These are phyloP conservation scores for Stenotaenia linearis DNA, from an alignment of 2,888 invertebrate species.

Conservation along the genomic window DNA sequence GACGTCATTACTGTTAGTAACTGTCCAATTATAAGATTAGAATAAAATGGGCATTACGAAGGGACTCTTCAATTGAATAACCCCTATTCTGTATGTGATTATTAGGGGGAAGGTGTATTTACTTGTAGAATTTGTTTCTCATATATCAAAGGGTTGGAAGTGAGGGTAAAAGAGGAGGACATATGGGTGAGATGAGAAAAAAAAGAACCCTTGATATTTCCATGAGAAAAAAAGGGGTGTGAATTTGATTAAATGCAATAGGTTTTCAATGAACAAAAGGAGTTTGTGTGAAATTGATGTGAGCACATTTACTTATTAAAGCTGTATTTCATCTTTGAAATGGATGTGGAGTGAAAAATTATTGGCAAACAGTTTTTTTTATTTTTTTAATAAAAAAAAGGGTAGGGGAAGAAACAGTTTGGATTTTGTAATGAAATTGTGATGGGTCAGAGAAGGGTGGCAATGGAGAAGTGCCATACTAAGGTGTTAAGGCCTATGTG, in stretches of 20 bases:
- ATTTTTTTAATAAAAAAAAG: not conserved
- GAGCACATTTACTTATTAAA: not conserved
- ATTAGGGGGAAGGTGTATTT: not conserved
- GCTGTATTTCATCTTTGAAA: not conserved
- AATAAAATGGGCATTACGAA: not conserved
- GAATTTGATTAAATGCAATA: constrained; percentile 7
- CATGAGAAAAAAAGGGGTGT: constrained; percentile 12
- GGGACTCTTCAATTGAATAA: not conserved
- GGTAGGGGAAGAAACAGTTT: no score
- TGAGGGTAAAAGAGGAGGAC: not conserved
- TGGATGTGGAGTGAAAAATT: not conserved
- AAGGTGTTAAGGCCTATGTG: no score
- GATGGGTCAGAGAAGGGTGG: no score
- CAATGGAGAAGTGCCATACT: no score
- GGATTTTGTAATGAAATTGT: no score
- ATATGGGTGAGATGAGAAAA: not conserved
- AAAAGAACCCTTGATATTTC: not conserved
- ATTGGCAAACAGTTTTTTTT: not conserved
- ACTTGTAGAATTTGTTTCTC: not conserved
- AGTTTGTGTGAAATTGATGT: constrained; percentile 7
- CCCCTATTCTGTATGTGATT: not conserved
- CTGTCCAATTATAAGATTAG: not conserved
- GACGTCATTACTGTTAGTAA: not conserved
- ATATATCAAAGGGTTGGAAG: not conserved
- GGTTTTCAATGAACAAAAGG: not conserved